These are phyloP conservation scores for Ascidia mentula DNA, from an alignment of 23 tunicate genomes.

Conservation along the genomic window DNA sequence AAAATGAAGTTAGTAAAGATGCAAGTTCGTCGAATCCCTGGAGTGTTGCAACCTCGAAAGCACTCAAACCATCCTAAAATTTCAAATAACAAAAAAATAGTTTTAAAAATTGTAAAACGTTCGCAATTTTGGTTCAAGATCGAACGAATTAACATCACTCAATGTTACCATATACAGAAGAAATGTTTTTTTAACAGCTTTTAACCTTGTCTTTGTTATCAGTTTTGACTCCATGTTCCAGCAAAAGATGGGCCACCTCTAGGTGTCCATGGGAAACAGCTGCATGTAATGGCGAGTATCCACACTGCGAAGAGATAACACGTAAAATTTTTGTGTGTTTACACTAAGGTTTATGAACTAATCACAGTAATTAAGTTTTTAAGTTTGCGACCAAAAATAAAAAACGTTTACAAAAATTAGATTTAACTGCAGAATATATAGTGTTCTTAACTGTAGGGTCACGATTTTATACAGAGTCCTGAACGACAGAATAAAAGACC, in stretches of 20 bases:
- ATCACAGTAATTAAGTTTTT: too few relatives aligned
- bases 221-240: slow-evolving; percentile 48
- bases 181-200: too few relatives aligned
- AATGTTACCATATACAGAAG: background rate
- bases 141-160: too few relatives aligned
- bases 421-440: too few relatives aligned
- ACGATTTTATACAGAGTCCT: too few relatives aligned
- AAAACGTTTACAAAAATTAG: too few relatives aligned
- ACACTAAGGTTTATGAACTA: too few relatives aligned
- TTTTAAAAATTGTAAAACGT: too few relatives aligned
- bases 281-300: slow-evolving; percentile 63
- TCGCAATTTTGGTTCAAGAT: too few relatives aligned
- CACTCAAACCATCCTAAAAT: background rate
- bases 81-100: background rate
- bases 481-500: too few relatives aligned
- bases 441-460: too few relatives aligned
- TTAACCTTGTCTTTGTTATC: slow-evolving; percentile 29
- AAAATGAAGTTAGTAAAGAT: background rate
- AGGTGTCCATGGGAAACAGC: slow-evolving; percentile 53
- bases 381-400: too few relatives aligned
- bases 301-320: slow-evolving; percentile 27
- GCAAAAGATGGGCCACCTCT: slow-evolving; percentile 21
- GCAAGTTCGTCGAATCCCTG: background rate
- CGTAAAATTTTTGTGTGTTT: background rate
- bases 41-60: background rate